A percentile compares a stretch with the other conserved stretches of the same genome.
Evolutionary conservation across 2,888 invertebrate genomes (phyloP).

Genomic region (Entomobrya proxima): DNA sequence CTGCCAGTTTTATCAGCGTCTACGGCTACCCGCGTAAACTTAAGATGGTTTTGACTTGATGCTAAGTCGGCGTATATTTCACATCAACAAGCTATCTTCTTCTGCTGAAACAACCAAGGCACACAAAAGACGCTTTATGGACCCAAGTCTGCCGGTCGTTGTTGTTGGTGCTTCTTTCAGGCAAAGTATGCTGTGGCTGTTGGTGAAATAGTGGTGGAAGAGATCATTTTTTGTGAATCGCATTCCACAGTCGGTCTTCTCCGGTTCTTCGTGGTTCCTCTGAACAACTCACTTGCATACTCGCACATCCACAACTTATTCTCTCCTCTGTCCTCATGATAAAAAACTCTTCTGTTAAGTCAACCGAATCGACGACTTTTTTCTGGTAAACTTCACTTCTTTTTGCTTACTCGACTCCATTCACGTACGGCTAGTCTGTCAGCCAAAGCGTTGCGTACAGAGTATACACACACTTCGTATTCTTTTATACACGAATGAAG

Average conservation of each 20-base stretch:
- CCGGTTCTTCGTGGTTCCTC: slow-evolving; percentile 49
- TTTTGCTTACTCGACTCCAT: slow-evolving; percentile 26
- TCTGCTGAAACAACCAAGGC: neutral
- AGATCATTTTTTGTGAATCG: slow-evolving; percentile 53
- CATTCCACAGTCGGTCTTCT: slow-evolving; percentile 65
- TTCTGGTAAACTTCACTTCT: slow-evolving; percentile 43
- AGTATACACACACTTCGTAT: neutral
- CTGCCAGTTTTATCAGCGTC: slow-evolving; percentile 4
- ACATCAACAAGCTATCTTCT: neutral
- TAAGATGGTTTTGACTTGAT: neutral
- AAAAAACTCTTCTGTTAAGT: slow-evolving; percentile 10
- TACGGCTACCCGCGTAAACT: neutral
- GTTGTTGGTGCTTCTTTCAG: neutral
- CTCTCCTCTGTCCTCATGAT: neutral
- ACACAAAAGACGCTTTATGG: too few relatives aligned
- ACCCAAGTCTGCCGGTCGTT: slow-evolving; percentile 14
- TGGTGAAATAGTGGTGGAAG: slow-evolving; percentile 29
- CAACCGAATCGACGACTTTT: slow-evolving; percentile 48
- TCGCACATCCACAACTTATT: neutral
- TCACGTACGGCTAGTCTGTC: neutral
- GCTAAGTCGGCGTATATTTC: slow-evolving; percentile 6
- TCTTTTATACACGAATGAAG: neutral
- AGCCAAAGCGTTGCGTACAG: neutral
- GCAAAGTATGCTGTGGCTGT: neutral
- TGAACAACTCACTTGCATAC: slow-evolving; percentile 24